Evolutionary conservation across 2,113 vertebrate species (phyloP), one percentile per base, ranked within the genome.

Genomic region (Apaloderma vittatum): DNA sequence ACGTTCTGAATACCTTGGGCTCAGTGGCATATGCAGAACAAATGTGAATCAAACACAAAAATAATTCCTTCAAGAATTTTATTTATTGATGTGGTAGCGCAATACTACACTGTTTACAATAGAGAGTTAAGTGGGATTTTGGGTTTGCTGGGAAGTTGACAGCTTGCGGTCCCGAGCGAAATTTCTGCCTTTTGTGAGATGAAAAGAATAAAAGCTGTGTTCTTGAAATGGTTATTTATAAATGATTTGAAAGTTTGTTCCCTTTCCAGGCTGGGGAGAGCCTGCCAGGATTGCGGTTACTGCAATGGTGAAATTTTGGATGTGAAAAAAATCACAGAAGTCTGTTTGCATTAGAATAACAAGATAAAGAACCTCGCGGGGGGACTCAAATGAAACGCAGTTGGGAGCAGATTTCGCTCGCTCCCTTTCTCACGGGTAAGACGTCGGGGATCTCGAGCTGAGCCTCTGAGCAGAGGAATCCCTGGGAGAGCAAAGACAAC

Each of bases 191-290:
- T 98, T 98, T 95, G 92, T 94, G 96, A 97, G 95, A 97, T 97
- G 94, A 97, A 98, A 40, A 98, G 97, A 77, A 97, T 77, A 96
- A 97, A 97, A 97, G 93, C 96, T 51, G 70, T 94, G 93, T 88
- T 97, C 95, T 97, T 98, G 97, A 98, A 98, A 94, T 96, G 96
- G 97, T 98, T 98, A 97, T 97, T 98, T 98, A 96, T 93, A 93
- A 97, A 96, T 97, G 94, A 97, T 96, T 96, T 94, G 96, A 86
- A 96, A 98, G 97, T 93, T 98, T 97, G 95, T 98, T 97, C 92
- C 91, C 63, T 77, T 97, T 97, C 95, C 91, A 97, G 92, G 86
- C 61, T 3, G 61, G 84, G 79, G 81, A 80, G 83, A 83, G 82
- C 77, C 96, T 98, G 97, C 97, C 97, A 98, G 96, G 73, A 63